These are phyloP conservation scores for Cricetomys ansorgei DNA, from an alignment of 2,113 vertebrate genomes.

Conservation along the genomic window DNA sequence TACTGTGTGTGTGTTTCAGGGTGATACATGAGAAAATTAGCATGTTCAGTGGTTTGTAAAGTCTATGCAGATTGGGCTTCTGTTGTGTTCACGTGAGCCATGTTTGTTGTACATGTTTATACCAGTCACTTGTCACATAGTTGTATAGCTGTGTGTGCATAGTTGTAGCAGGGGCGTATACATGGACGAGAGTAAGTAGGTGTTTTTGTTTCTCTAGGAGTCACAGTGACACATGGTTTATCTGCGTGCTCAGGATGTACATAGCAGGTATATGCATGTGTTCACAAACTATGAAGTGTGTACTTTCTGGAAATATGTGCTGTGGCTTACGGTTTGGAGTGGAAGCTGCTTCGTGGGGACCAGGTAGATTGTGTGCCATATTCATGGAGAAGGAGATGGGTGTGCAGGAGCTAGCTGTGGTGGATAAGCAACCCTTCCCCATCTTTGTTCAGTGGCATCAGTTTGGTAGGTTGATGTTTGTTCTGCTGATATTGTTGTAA, in stretches of 20 bases:
- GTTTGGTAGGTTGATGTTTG: not conserved
- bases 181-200: not conserved
- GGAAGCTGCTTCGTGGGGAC: not conserved
- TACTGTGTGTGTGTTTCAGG: not conserved
- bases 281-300: not conserved
- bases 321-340: not conserved
- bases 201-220: not conserved
- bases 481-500: not conserved
- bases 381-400: not conserved
- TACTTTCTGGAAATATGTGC: not conserved
- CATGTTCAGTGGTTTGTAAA: not conserved
- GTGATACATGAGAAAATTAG: not conserved
- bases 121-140: not conserved
- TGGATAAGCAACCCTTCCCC: not conserved
- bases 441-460: not conserved
- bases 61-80: not conserved
- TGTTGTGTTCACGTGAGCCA: not conserved
- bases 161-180: not conserved
- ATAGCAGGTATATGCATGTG: not conserved
- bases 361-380: not conserved
- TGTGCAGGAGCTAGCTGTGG: not conserved
- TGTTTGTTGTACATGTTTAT: not conserved
- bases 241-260: not conserved
- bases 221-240: not conserved
- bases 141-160: not conserved